Evolutionary conservation across 2,888 invertebrate genomes (phyloP), one percentile per base, ranked within the genome.

Genomic region (Tineola bisselliella): DNA sequence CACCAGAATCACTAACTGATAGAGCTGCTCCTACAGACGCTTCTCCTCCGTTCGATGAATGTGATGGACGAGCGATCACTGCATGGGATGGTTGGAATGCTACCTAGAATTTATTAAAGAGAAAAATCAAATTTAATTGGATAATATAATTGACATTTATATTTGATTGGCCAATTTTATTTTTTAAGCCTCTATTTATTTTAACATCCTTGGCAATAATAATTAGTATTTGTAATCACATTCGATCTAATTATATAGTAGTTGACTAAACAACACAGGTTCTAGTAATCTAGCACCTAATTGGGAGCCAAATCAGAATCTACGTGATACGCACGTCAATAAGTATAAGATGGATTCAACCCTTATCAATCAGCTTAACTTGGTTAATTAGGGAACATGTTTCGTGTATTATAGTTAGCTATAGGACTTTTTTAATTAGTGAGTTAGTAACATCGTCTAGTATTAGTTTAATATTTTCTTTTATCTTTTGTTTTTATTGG

Each of bases 1-100:
- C 70, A 19, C 79, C 78, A 10, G 73, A 73, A 63, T 86, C 86
- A 60, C 83, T 83, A 61, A 86, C 86, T 1, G 86, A 79, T 11
- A 87, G 67, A 1, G 87, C 87, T 3, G 86, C 87, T 8, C 87
- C 87, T 0, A 87, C 87, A 4, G 86, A 86, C 0, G 86, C 87
- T 65, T 87, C 87, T 0, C 83, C 87, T 1, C 84, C 84, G 44
- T 83, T 81, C 1, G 79, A 74, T 0, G 79, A 71, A 67, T 73
- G 82, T 62, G 78, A 74, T 0, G 87, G 87, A 25, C 87, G 81
- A 15, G 84, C 76, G 60, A 87, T 87, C 44, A 87, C 80, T 6
- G 86, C 77, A 62, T 79, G 87, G 0, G 87, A 87, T 11, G 86
- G 84, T 61, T 81, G 81, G 18, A 17, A 56, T 17, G 33, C 18